Conservation (phyloP, 2,888 invertebrate species). For the Zygogramma bicolorata region DNA sequence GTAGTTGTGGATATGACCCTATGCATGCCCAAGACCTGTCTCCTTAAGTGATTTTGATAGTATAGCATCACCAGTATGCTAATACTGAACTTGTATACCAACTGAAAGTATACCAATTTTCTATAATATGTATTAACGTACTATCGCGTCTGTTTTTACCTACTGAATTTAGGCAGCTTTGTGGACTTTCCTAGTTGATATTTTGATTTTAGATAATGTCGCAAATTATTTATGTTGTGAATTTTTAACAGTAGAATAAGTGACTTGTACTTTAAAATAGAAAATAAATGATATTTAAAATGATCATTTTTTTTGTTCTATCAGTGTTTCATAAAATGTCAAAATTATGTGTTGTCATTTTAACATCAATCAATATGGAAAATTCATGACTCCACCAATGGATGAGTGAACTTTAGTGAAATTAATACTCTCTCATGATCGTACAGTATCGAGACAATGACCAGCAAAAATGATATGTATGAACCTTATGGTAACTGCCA, state of each 20-base stretch:
- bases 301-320: not conserved
- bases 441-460: too few relatives aligned
- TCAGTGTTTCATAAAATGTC: too few relatives aligned
- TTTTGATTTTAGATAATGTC: slow-evolving; percentile 20
- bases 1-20: slow-evolving; percentile 92
- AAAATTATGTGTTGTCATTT: too few relatives aligned
- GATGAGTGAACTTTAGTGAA: too few relatives aligned
- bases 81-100: slow-evolving; percentile 38
- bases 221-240: slow-evolving; percentile 37
- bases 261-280: slow-evolving; percentile 40
- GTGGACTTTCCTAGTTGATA: not conserved
- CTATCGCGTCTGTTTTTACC: slow-evolving; percentile 36
- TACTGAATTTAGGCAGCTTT: slow-evolving; percentile 8
- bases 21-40: slow-evolving; percentile 88
- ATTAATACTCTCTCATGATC: too few relatives aligned
- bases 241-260: slow-evolving; percentile 35
- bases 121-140: slow-evolving; percentile 22
- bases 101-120: slow-evolving; percentile 33
- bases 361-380: too few relatives aligned
- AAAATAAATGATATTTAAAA: slow-evolving; percentile 30
- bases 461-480: too few relatives aligned
- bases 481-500: too few relatives aligned
- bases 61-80: slow-evolving; percentile 31
- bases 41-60: slow-evolving; percentile 63
- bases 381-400: too few relatives aligned